phyloP scores from a whole-genome alignment of 2,888 invertebrate genomes.

The Ophioninae sp. region DNA sequence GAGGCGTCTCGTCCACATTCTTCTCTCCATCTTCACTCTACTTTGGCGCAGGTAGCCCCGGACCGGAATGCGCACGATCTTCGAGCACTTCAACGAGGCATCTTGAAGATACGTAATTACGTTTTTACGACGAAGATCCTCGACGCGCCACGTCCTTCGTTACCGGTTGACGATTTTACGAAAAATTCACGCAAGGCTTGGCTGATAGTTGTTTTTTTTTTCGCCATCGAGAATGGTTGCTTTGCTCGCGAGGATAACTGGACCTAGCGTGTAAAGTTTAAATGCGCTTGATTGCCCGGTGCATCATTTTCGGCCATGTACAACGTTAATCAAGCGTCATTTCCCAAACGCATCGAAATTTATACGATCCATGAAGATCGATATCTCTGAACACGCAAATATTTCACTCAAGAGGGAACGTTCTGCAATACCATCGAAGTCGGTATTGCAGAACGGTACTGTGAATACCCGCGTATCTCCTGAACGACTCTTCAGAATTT shows the following conservation, averaged over 20 bases:
- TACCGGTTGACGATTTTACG: conserved; percentile 26
- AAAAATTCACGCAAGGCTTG: neutral
- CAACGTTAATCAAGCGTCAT: conserved; percentile 8
- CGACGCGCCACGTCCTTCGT: conserved; percentile 64
- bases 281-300: conserved; percentile 25
- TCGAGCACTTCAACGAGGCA: conserved; percentile 48
- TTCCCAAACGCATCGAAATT: conserved; percentile 28
- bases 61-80: conserved; percentile 51
- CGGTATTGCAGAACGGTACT: too few species aligned
- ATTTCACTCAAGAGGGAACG: conserved; percentile 24
- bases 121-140: conserved; percentile 69
- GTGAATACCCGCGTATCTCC: too few species aligned
- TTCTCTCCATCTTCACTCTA: conserved; percentile 46
- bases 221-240: conserved; percentile 4
- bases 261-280: neutral
- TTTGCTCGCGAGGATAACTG: conserved; percentile 32
- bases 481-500: too few species aligned
- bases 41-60: conserved; percentile 38
- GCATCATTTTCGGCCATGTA: neutral
- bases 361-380: conserved; percentile 14
- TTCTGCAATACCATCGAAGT: too few species aligned
- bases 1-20: conserved; percentile 28
- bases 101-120: conserved; percentile 68
- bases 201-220: neutral
- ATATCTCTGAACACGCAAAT: conserved; percentile 5